Evolutionary conservation across 2,888 invertebrate genomes (phyloP).

Genomic region (Bombyx huttoni): DNA sequence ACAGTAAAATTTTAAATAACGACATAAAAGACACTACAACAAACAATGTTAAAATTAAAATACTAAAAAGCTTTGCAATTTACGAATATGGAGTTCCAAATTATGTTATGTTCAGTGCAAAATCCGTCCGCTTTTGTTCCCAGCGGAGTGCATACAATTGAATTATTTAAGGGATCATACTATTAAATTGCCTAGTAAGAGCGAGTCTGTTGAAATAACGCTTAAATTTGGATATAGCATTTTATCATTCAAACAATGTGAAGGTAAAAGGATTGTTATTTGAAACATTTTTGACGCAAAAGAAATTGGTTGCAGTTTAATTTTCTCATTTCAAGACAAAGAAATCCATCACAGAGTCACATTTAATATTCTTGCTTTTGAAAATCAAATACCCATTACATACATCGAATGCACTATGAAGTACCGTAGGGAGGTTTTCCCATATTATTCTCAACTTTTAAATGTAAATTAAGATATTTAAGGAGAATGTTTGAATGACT

Average conservation of each 20-base stretch:
- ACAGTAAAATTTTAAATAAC: neutral
- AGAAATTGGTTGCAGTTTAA: neutral
- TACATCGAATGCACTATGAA: no score
- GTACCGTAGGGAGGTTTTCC: no score
- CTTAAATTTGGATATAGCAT: slow-evolving; percentile 10
- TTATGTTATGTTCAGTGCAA: slow-evolving; percentile 18
- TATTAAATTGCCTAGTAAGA: slow-evolving; percentile 28
- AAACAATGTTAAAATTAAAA: neutral
- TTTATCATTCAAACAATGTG: neutral
- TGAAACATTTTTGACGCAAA: neutral
- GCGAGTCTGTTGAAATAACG: slow-evolving; percentile 20
- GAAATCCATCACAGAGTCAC: no score
- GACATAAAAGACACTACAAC: neutral
- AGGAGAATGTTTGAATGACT: neutral
- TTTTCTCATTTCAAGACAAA: neutral
- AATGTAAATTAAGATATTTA: neutral
- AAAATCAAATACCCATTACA: no score
- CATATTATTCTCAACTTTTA: neutral
- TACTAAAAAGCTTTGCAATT: neutral
- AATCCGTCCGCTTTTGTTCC: slow-evolving; percentile 28
- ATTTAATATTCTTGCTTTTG: no score
- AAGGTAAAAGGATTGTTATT: no score
- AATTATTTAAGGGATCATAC: slow-evolving; percentile 40
- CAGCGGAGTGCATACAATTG: slow-evolving; percentile 31
- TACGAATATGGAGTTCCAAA: slow-evolving; percentile 1